phyloP scores from a whole-genome alignment of 2,797 vertebrate species.

The Pelochelys cantorii region DNA sequence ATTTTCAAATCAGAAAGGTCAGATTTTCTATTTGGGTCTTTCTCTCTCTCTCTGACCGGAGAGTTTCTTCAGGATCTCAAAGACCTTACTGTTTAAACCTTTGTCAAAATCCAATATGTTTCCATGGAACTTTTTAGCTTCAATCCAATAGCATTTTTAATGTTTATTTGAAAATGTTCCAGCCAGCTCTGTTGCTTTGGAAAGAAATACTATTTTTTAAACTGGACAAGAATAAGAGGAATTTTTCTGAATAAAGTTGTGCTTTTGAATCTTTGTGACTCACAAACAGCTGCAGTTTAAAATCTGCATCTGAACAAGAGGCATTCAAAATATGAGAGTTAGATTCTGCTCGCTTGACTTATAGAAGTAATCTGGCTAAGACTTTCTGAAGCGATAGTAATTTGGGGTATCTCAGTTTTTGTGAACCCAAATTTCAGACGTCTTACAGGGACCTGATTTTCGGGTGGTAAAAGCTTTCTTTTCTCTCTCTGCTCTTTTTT shows the following conservation, averaged over 20 bases:
- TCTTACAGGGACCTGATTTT: background rate
- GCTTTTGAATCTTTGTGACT: background rate
- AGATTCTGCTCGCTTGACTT: background rate
- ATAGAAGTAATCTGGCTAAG: background rate
- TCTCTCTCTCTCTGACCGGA: background rate
- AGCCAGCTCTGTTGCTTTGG: fast-evolving
- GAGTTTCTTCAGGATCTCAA: background rate
- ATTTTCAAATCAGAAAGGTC: background rate
- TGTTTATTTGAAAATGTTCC: background rate
- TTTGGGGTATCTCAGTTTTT: background rate
- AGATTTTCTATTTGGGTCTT: background rate
- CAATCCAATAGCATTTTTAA: background rate
- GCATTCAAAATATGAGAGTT: background rate
- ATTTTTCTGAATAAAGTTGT: background rate
- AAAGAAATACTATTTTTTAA: background rate
- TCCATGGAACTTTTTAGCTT: background rate
- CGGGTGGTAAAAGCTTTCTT: no score
- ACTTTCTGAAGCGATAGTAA: background rate
- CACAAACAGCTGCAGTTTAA: background rate
- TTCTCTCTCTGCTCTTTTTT: no score
- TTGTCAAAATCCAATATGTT: background rate
- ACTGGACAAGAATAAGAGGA: background rate
- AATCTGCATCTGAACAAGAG: background rate
- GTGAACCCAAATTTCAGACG: background rate
- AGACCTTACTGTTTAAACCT: background rate